Percentiles rank a stretch among this genome's conserved stretches.
These are phyloP conservation scores for Tenualosa ilisha DNA, from an alignment of 2,797 vertebrate genomes.

Conservation along the genomic window DNA sequence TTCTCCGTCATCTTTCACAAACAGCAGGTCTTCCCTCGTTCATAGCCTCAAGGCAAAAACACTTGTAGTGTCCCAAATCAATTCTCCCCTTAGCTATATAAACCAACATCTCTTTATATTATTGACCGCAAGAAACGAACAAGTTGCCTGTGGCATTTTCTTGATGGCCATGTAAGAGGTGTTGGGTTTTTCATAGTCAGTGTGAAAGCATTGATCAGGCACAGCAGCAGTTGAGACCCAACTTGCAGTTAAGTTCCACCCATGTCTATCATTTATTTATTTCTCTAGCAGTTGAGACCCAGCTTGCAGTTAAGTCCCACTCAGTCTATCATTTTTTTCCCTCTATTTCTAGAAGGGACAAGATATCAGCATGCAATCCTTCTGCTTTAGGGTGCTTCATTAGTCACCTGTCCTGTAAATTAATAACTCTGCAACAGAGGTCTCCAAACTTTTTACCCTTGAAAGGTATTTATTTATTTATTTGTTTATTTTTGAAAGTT, in stretches of 20 bases:
- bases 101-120: conserved; percentile 1
- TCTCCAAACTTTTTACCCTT: no score
- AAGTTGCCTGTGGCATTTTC: neutral
- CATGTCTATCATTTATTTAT: neutral
- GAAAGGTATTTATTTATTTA: no score
- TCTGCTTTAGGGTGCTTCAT: no score
- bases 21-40: neutral
- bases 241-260: neutral
- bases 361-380: neutral
- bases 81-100: neutral
- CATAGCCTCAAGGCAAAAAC: neutral
- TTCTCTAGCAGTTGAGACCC: neutral
- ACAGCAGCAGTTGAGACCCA: neutral
- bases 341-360: no score
- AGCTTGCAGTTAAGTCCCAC: neutral
- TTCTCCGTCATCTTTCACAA: neutral
- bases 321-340: neutral
- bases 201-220: neutral
- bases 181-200: neutral
- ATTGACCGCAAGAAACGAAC: conserved; percentile 1
- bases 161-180: conserved; percentile 14
- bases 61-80: neutral
- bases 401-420: no score
- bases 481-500: no score
- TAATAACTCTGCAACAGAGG: no score